Percentiles rank a stretch among this genome's conserved stretches.
Evolutionary conservation across 2,113 vertebrate genomes (phyloP).

Genomic region (Stigmatopora nigra): DNA sequence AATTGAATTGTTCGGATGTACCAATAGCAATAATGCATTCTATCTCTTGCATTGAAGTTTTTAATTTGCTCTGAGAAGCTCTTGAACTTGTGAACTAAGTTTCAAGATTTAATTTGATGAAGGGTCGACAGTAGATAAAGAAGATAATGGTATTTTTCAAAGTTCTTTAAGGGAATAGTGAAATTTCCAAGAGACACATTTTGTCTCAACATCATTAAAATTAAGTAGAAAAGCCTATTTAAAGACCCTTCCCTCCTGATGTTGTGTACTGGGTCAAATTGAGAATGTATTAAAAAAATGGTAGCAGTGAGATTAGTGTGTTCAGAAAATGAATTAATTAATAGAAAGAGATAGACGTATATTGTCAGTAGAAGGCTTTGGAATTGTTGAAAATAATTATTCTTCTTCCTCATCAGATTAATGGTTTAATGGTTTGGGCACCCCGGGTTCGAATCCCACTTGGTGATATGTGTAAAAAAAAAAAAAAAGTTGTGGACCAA

Average conservation of each 20-base stretch:
- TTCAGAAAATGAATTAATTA: too few species aligned
- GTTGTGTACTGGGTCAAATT: constrained; percentile 26
- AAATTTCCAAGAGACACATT: constrained; percentile 19
- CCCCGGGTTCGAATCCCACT: too few species aligned
- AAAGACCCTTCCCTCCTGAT: constrained; percentile 12
- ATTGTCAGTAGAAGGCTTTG: constrained; percentile 10
- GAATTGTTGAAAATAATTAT: constrained; percentile 11
- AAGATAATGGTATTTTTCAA: neutral
- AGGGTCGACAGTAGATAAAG: neutral
- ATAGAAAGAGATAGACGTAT: too few species aligned
- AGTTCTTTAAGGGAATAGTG: neutral
- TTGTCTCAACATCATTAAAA: constrained; percentile 25
- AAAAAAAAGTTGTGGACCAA: too few species aligned
- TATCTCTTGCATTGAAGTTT: neutral
- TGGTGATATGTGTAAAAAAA: too few species aligned
- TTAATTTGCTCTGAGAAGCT: neutral
- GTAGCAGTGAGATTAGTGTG: too few species aligned
- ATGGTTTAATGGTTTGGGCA: too few species aligned
- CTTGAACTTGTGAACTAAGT: neutral
- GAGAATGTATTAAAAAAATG: constrained; percentile 10
- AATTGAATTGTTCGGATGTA: too few species aligned
- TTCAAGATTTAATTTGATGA: constrained; percentile 1
- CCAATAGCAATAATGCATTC: too few species aligned
- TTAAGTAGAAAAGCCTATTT: constrained; percentile 41
- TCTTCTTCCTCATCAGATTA: too few species aligned